phyloP scores from a whole-genome alignment of 2,113 vertebrate species.

The Cathartes aura region DNA sequence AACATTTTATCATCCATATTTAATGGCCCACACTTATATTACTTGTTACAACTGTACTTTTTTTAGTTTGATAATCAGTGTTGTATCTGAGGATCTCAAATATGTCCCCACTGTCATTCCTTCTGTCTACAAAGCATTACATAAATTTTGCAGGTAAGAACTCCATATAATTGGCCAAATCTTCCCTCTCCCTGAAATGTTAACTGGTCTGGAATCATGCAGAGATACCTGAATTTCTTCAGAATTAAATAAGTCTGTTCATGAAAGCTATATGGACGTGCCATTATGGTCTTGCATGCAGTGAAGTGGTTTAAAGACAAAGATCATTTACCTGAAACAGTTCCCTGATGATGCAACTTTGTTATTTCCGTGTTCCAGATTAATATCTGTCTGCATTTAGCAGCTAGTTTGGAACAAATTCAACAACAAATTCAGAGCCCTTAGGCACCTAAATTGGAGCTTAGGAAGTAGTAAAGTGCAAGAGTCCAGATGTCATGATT shows the following conservation, averaged over 20 bases:
- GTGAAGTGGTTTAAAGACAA: neutral
- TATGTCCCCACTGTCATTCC: neutral
- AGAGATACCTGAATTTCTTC: neutral
- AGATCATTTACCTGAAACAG: neutral
- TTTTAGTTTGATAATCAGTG: neutral
- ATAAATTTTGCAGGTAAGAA: neutral
- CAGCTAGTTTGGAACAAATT: neutral
- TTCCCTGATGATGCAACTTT: neutral
- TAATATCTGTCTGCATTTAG: neutral
- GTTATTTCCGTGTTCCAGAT: neutral
- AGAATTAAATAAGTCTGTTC: neutral
- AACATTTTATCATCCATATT: neutral
- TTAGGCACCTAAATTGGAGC: neutral
- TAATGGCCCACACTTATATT: neutral
- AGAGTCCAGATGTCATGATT: neutral
- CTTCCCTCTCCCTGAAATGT: neutral
- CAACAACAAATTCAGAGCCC: neutral
- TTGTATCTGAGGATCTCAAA: neutral
- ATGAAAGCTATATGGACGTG: neutral
- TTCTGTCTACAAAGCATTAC: neutral
- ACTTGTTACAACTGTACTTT: neutral
- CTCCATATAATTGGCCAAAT: neutral
- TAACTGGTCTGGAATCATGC: neutral
- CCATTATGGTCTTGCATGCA: neutral
- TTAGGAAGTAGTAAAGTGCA: neutral